Conservation (phyloP, 2,113 vertebrate species). For the Lontra canadensis region DNA sequence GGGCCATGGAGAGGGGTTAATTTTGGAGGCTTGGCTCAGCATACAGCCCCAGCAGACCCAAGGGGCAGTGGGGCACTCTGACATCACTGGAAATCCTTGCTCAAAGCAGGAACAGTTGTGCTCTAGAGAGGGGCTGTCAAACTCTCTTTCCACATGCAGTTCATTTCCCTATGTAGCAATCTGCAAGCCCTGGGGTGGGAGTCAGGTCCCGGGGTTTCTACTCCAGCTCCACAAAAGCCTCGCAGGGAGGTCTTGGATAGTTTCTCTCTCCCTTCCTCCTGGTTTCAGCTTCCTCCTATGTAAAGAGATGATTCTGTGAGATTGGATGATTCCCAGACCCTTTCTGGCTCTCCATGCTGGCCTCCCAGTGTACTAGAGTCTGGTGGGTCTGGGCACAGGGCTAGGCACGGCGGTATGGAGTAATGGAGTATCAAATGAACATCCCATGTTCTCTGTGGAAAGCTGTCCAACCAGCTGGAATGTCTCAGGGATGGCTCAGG, state of each 20-base stretch:
- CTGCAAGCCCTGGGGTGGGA: background rate
- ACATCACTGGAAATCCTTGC: slow-evolving; percentile 39
- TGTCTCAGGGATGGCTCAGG: background rate
- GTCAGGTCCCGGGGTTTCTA: background rate
- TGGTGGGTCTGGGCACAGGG: background rate
- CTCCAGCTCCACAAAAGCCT: background rate
- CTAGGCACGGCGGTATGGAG: background rate
- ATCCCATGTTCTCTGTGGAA: background rate
- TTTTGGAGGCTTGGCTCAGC: slow-evolving; percentile 53
- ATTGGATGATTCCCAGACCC: background rate
- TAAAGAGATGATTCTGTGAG: background rate
- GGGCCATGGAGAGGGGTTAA: background rate
- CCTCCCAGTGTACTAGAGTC: background rate
- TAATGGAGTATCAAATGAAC: background rate
- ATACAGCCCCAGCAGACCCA: background rate
- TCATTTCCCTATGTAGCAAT: background rate
- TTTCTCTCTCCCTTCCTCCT: background rate
- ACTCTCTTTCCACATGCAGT: background rate
- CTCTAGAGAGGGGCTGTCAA: slow-evolving; percentile 11
- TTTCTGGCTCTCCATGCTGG: slow-evolving; percentile 31
- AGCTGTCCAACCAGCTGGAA: background rate
- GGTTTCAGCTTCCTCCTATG: slow-evolving; percentile 10
- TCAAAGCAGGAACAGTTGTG: slow-evolving; percentile 52
- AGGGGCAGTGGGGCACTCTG: background rate
- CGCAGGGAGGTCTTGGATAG: background rate